Evolutionary conservation across 2,888 invertebrate species (phyloP).

Genomic region (Agonopterix alstromeriana): DNA sequence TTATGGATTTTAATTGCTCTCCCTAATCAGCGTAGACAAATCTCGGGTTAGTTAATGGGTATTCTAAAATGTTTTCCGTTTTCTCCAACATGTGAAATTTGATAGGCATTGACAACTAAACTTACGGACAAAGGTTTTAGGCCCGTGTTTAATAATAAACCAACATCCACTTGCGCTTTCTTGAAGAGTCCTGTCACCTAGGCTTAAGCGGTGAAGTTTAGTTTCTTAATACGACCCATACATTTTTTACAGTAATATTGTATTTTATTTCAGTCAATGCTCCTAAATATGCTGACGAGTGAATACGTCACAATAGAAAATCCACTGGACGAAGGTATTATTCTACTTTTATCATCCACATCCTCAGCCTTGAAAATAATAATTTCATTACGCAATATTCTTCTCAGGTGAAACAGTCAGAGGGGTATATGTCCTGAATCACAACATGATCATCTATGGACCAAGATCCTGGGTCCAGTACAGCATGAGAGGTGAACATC

Average conservation of each 20-base stretch:
- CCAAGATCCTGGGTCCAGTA: conserved; percentile 85
- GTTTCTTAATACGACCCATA: neutral
- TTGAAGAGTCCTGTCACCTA: no score
- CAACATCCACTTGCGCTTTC: no score
- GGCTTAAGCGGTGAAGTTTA: no score
- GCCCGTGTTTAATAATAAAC: no score
- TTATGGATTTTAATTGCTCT: no score
- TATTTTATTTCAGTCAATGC: conserved; percentile 80
- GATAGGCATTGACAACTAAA: no score
- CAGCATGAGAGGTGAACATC: conserved; percentile 85
- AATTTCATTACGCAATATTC: neutral
- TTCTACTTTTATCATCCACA: neutral
- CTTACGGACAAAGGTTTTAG: no score
- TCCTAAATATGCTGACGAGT: conserved; percentile 95
- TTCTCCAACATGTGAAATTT: no score
- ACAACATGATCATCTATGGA: conserved; percentile 85
- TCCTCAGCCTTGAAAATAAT: neutral
- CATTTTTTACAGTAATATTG: neutral
- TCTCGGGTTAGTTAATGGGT: no score
- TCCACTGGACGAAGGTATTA: conserved; percentile 81
- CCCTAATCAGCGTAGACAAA: no score
- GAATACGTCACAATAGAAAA: conserved; percentile 93
- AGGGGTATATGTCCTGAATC: conserved; percentile 61
- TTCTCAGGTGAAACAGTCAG: conserved; percentile 59
- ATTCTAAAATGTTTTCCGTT: no score